Evolutionary conservation across 2,113 vertebrate genomes (phyloP).

Genomic region (Odontophorus gujanensis): DNA sequence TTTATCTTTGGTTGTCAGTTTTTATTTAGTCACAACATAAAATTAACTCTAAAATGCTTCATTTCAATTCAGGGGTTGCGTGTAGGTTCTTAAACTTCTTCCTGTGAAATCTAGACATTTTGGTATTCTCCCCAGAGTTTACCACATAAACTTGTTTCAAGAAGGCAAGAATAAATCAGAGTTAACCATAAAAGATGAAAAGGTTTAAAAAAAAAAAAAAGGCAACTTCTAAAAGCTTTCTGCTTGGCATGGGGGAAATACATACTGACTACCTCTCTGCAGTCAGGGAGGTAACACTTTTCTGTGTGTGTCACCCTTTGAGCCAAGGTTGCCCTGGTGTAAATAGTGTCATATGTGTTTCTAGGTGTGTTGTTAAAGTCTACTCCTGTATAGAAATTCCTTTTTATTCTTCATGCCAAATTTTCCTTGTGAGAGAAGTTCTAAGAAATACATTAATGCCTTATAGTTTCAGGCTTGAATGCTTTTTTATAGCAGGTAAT

Average conservation of each 20-base stretch:
- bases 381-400: background rate
- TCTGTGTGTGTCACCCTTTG: background rate
- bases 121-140: background rate
- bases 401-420: background rate
- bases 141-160: background rate
- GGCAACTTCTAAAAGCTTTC: background rate
- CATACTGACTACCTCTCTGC: background rate
- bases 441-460: background rate
- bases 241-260: background rate
- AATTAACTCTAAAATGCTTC: background rate
- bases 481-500: background rate
- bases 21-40: background rate
- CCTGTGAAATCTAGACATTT: background rate
- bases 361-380: conserved; percentile 2
- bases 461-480: background rate
- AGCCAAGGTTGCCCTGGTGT: background rate
- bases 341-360: background rate
- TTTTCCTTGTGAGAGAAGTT: background rate
- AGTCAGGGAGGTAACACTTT: background rate
- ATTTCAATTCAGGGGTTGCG: background rate
- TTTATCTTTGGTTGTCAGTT: background rate
- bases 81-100: background rate
- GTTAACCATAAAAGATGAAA: background rate
- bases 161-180: background rate
- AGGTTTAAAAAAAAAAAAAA: background rate